These are phyloP conservation scores for Invenusta paracnida DNA, from an alignment of 2,888 invertebrate species.

Conservation along the genomic window DNA sequence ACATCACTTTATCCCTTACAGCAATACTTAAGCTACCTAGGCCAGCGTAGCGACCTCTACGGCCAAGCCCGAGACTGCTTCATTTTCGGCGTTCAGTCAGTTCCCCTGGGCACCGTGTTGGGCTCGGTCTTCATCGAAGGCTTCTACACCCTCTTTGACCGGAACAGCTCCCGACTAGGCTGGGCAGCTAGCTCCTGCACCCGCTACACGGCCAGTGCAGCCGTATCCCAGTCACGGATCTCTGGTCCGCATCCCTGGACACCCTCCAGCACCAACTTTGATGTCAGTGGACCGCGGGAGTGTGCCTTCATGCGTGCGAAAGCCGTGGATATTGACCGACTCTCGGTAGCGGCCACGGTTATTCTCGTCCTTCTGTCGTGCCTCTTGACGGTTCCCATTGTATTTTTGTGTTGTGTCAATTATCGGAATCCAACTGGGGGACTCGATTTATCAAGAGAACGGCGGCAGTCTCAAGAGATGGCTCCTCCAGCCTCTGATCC, in stretches of 20 bases:
- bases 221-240: background rate
- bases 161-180: constrained; percentile 54
- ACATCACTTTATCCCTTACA: too few relatives aligned
- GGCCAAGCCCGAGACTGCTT: constrained; percentile 51
- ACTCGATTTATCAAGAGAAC: too few relatives aligned
- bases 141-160: constrained; percentile 60
- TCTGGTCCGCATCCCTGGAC: background rate
- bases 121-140: constrained; percentile 61
- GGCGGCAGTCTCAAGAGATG: too few relatives aligned
- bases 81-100: constrained; percentile 51
- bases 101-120: background rate
- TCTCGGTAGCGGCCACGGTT: background rate
- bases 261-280: too few relatives aligned
- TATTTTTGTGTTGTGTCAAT: too few relatives aligned
- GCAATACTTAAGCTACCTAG: constrained; percentile 57
- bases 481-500: too few relatives aligned
- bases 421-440: too few relatives aligned
- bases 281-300: background rate
- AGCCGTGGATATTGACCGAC: background rate
- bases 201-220: background rate
- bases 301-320: background rate
- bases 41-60: constrained; percentile 44
- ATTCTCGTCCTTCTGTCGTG: constrained; percentile 32
- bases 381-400: too few relatives aligned
- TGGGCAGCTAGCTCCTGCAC: constrained; percentile 57